Percentiles rank a stretch among this genome's conserved stretches.
phyloP scores from a whole-genome alignment of 2,888 invertebrate species.

The Entomobrya proxima region DNA sequence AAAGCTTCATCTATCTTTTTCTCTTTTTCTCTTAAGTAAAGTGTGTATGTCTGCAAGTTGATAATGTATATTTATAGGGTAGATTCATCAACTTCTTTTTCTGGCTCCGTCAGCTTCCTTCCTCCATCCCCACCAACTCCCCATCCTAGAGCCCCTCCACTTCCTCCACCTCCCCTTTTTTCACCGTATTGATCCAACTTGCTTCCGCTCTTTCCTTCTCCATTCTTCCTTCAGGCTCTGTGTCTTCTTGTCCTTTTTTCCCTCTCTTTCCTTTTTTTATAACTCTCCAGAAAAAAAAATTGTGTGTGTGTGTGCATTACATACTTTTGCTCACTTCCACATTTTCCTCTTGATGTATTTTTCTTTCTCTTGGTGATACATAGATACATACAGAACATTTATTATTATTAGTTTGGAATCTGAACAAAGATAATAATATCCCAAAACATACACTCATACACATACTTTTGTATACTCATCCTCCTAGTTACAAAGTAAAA shows the following conservation, averaged over 20 bases:
- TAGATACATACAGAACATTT: conserved; percentile 38
- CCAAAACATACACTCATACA: background rate
- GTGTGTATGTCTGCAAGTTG: background rate
- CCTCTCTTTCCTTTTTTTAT: conserved; percentile 48
- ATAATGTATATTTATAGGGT: conserved; percentile 62
- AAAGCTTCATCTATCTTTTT: conserved; percentile 42
- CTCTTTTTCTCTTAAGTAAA: too few species aligned
- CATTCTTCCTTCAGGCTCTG: conserved; percentile 65
- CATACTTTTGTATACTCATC: conserved; percentile 24
- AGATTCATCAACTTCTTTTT: conserved; percentile 68
- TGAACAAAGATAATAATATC: conserved; percentile 1
- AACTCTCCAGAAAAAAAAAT: conserved; percentile 58
- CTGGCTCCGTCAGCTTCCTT: conserved; percentile 69
- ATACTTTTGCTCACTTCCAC: conserved; percentile 69
- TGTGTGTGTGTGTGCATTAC: conserved; percentile 57
- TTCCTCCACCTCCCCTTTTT: conserved; percentile 64
- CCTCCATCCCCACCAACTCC: conserved; percentile 67
- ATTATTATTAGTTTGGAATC: background rate
- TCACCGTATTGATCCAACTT: conserved; percentile 70
- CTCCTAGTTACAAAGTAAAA: conserved; percentile 18
- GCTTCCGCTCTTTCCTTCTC: conserved; percentile 70
- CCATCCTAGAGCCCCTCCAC: conserved; percentile 67
- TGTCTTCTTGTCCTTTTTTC: conserved; percentile 64
- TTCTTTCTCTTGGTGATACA: background rate
- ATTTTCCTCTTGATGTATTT: conserved; percentile 40